Evolutionary conservation across 2,113 vertebrate genomes (phyloP), one percentile per base, ranked within the genome.

Genomic region (Limnothrissa miodon): DNA sequence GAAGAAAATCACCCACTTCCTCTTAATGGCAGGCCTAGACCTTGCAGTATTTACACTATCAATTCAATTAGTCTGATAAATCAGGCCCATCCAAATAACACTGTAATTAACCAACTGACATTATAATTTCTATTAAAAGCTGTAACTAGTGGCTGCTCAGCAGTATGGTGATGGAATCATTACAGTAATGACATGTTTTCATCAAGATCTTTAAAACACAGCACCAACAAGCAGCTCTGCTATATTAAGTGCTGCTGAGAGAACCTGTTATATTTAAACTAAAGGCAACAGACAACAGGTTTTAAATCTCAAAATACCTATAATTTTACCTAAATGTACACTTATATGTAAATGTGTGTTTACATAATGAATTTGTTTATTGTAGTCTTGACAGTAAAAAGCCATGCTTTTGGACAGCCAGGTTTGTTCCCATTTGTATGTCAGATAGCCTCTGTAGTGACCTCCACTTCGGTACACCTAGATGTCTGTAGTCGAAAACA

Each of bases 401-500:
- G 56, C 8, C 56, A 62, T 29, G n/a, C 11, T 59, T 59, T 59
- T n/a, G 56, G 21, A 59, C 11, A 10, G 56, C 56, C 56, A 59
- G 23, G n/a, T 70, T 70, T 33, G 56, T 23, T 25, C 10, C 56
- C n/a, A 70, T 70, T 70, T 70, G 11, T 29, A 70, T 70, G 62
- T 29, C 48, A 51, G 21, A 1, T 23, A 56, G 19, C 51, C 51
- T 23, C 51, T 33, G 66, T 74, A 36, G 66, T 74, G 66, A 5
- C 66, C 66, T 74, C 66, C 66, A 74, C 66, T 74, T 33, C 66
- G 36, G 33, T 1, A 36, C 66, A 74, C 66, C 66, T 74, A 74
- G 33, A 74, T 81, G 45, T 83, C 29, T 62, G 39, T 25, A 44
- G 56, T 70, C 74, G 42, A 86, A 86, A 92, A 91, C 85, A 89